These are phyloP conservation scores for Yponomeuta plumbellus DNA, from an alignment of 2,888 invertebrate species.

Conservation along the genomic window DNA sequence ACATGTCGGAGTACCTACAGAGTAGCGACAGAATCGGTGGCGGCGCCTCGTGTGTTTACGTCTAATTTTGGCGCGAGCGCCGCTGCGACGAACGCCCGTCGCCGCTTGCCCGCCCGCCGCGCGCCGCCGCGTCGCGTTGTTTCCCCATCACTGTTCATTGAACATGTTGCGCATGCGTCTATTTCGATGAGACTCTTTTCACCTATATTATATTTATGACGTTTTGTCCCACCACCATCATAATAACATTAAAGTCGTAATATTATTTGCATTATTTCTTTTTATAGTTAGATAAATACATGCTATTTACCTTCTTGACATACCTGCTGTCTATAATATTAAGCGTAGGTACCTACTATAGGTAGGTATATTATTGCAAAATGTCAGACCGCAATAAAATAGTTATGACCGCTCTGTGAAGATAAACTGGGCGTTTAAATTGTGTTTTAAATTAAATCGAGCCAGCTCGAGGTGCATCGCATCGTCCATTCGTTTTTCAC, in stretches of 20 bases:
- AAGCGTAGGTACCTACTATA: slow-evolving; percentile 1
- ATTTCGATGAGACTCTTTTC: slow-evolving; percentile 53
- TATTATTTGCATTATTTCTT: no score
- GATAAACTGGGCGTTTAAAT: slow-evolving; percentile 28
- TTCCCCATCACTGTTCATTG: slow-evolving; percentile 50
- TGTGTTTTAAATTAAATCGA: slow-evolving; percentile 49
- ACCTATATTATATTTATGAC: slow-evolving; percentile 12
- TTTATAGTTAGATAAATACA: background rate
- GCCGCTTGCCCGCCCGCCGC: slow-evolving; percentile 35
- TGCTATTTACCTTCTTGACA: background rate
- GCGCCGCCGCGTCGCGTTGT: slow-evolving; percentile 21
- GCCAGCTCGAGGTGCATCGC: slow-evolving; percentile 43
- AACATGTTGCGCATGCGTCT: slow-evolving; percentile 66
- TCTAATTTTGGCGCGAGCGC: slow-evolving; percentile 75
- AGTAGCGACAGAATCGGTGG: slow-evolving; percentile 30
- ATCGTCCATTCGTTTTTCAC: slow-evolving; percentile 54
- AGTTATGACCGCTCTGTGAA: slow-evolving; percentile 17
- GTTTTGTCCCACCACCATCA: background rate
- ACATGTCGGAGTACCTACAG: background rate
- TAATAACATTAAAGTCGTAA: background rate
- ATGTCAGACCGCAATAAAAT: slow-evolving; percentile 18
- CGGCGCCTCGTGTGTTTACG: slow-evolving; percentile 73
- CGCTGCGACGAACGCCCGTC: slow-evolving; percentile 59
- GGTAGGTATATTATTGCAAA: slow-evolving; percentile 14
- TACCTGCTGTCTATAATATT: background rate